Base-by-base conservation (phyloP, 1,140 invertebrate genomes). In the Drosophila pseudoananassae region DNA sequence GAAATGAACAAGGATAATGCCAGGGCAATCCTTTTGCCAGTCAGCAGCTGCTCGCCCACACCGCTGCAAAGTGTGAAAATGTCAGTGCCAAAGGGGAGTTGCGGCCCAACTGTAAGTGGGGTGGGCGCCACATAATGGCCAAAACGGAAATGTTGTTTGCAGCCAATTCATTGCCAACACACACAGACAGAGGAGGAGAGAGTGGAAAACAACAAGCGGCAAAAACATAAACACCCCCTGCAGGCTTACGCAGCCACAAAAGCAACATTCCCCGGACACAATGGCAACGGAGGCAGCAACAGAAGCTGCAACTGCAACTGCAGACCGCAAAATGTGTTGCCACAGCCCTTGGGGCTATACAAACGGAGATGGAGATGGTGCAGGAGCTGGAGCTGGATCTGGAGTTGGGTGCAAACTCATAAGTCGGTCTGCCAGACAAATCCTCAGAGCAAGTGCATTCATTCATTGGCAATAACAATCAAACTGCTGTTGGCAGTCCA, bases 381-480 rank as follows among this genome's bases (percentile, higher is more conserved):
- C 12, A 43, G 54, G 20, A 40, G 56, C 23, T 56, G 56, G 31
- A 59, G 10, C 46, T 27, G 45, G 9, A 20, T 0, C 6, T 46
- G 40, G 31, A 65, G 63, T 29, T 36, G 23, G 64, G 17, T 49
- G 54, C 54, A 43, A 53, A 72, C 57, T 76, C 70, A 73, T 73
- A 73, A 76, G 72, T 58, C 43, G 73, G 72, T 68, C 61, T 76
- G 64, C 46, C 82, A 87, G 79, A 83, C 79, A 82, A 78, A 51
- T 81, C 66, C 78, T 60, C 63, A 46, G 59, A 68, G 81, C 82
- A 85, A 85, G 82, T 85, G 81, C 77, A 81, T 85, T 85, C 81
- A 85, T 85, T 85, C 81, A 85, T 85, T 85, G 81, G 81, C 83
- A 87, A 87, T 87, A 85, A 85, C 81, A 85, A 85, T 85, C 82